Evolutionary conservation across 2,797 vertebrate genomes (phyloP).

Genomic region (Sebastes baramenuke): DNA sequence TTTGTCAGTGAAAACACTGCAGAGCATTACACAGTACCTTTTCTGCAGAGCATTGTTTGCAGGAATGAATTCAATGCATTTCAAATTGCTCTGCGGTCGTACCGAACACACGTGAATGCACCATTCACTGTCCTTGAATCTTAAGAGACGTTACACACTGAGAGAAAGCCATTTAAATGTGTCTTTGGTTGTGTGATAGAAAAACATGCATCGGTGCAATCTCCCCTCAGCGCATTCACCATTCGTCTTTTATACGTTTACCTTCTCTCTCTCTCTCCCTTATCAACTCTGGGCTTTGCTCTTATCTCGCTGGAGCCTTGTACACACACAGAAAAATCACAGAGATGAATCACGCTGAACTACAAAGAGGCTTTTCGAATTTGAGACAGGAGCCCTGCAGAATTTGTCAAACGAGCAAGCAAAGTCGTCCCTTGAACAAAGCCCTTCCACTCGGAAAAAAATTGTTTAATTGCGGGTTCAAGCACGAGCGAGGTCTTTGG

Average conservation of each 20-base stretch:
- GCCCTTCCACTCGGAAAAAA: neutral
- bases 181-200: conserved; percentile 1
- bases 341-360: conserved; percentile 48
- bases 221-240: neutral
- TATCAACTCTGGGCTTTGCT: conserved; percentile 47
- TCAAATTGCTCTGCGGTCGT: neutral
- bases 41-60: neutral
- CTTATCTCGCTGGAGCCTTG: conserved; percentile 48
- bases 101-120: neutral
- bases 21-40: neutral
- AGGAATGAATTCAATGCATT: neutral
- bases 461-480: neutral
- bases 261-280: conserved; percentile 19
- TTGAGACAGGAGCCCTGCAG: conserved; percentile 9
- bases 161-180: conserved; percentile 32
- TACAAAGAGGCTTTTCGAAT: conserved; percentile 36
- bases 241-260: conserved; percentile 30
- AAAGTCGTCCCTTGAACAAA: conserved; percentile 21
- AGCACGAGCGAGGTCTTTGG: conserved; percentile 39
- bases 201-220: conserved; percentile 34
- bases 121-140: conserved; percentile 1
- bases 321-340: conserved; percentile 46
- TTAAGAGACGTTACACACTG: neutral
- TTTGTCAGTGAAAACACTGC: neutral
- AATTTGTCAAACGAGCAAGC: conserved; percentile 35